Evolutionary conservation across 2,888 invertebrate species (phyloP).

Genomic region (Ptilodon capucinus): DNA sequence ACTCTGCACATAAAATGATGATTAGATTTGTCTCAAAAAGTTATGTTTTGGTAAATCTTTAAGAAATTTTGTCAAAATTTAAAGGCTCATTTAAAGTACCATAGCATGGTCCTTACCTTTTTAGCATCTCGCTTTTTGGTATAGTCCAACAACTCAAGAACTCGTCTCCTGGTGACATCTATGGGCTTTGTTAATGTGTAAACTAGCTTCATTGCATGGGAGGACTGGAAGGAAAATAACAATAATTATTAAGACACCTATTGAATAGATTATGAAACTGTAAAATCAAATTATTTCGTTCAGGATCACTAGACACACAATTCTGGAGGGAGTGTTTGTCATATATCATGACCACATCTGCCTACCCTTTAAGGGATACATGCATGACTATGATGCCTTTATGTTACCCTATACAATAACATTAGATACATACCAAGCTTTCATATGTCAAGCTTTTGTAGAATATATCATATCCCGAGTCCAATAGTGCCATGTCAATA

Average conservation of each 20-base stretch:
- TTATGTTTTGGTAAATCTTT: too few relatives aligned
- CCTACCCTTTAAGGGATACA: too few relatives aligned
- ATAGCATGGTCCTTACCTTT: constrained; percentile 56
- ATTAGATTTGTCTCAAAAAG: too few relatives aligned
- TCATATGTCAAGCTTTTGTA: constrained; percentile 64
- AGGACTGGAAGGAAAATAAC: constrained; percentile 51
- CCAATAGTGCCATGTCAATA: constrained; percentile 61
- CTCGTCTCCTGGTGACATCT: constrained; percentile 69
- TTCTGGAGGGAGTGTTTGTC: too few relatives aligned
- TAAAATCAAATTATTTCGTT: too few relatives aligned
- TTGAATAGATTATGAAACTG: too few relatives aligned
- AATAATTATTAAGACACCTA: neutral
- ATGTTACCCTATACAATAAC: neutral
- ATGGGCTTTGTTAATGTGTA: constrained; percentile 72
- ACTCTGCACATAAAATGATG: too few relatives aligned
- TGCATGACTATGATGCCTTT: too few relatives aligned
- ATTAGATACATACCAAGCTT: constrained; percentile 46
- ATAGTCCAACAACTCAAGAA: constrained; percentile 60
- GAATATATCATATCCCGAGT: constrained; percentile 73
- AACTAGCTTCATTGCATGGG: constrained; percentile 66
- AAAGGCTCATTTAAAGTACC: too few relatives aligned
- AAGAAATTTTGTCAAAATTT: too few relatives aligned
- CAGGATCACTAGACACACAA: too few relatives aligned
- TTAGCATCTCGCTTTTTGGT: constrained; percentile 64
- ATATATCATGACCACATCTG: too few relatives aligned